These are phyloP conservation scores for Muschampia plurimacula DNA, from an alignment of 2,888 invertebrate species.

Conservation along the genomic window DNA sequence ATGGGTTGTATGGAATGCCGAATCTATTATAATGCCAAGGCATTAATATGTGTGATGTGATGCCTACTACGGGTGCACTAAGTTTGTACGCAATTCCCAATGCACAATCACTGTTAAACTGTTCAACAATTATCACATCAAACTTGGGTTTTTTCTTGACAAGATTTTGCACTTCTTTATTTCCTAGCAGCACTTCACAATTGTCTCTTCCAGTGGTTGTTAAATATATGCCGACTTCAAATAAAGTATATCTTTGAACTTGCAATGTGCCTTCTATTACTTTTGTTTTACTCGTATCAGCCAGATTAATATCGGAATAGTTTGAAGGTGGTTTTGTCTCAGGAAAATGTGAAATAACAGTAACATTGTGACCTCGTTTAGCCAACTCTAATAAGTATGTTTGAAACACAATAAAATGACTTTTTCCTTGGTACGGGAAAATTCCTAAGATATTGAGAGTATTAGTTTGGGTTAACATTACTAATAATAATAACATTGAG, in stretches of 20 bases:
- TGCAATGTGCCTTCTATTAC: constrained; percentile 57
- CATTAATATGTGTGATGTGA: constrained; percentile 86
- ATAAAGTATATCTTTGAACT: constrained; percentile 54
- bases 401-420: constrained; percentile 88
- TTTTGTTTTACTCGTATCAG: constrained; percentile 53
- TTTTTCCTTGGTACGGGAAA: constrained; percentile 88
- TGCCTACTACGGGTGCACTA: constrained; percentile 85
- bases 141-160: constrained; percentile 80
- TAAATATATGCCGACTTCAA: constrained; percentile 54
- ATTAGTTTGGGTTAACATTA: constrained; percentile 49
- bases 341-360: constrained; percentile 88
- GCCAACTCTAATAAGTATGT: constrained; percentile 86
- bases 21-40: constrained; percentile 87
- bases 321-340: constrained; percentile 74
- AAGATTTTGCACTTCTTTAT: constrained; percentile 66
- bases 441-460: constrained; percentile 85
- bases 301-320: constrained; percentile 86
- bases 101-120: constrained; percentile 90
- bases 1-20: constrained; percentile 85
- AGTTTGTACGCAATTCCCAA: constrained; percentile 88
- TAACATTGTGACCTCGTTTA: constrained; percentile 87
- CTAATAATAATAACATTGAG: constrained; percentile 43
- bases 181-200: constrained; percentile 68
- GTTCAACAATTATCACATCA: constrained; percentile 89
- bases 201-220: constrained; percentile 56